Evolutionary conservation across 2,113 vertebrate species (phyloP).

Genomic region (Proterorhinus semilunaris): DNA sequence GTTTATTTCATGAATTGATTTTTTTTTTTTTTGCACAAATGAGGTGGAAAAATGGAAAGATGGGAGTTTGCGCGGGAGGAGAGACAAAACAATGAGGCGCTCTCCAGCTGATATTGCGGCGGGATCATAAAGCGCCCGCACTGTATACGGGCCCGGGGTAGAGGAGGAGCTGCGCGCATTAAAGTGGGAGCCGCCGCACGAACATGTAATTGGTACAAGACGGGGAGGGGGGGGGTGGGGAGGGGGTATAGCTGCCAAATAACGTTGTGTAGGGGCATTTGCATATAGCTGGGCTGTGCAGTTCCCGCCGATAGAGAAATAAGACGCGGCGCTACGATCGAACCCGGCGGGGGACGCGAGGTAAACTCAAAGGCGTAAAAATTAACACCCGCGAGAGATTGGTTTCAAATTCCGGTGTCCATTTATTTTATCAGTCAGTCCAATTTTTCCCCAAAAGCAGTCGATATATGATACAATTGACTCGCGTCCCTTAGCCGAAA

Average conservation of each 20-base stretch:
- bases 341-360: background rate
- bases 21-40: slow-evolving; percentile 56
- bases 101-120: slow-evolving; percentile 40
- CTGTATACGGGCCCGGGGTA: slow-evolving; percentile 6
- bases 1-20: slow-evolving; percentile 72
- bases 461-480: background rate
- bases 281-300: slow-evolving; percentile 9
- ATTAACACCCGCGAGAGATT: background rate
- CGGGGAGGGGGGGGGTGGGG: slow-evolving; percentile 28
- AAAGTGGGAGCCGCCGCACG: slow-evolving; percentile 41
- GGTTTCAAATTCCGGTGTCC: background rate
- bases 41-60: slow-evolving; percentile 69
- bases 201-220: slow-evolving; percentile 56
- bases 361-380: background rate
- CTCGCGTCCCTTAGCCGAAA: too few relatives aligned
- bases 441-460: too few relatives aligned
- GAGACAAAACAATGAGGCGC: slow-evolving; percentile 69
- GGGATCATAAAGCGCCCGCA: slow-evolving; percentile 51
- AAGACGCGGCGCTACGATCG: slow-evolving; percentile 1
- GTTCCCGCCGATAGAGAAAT: background rate
- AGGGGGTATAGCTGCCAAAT: slow-evolving; percentile 45
- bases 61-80: slow-evolving; percentile 51
- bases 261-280: slow-evolving; percentile 9
- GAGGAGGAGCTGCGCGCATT: slow-evolving; percentile 41
- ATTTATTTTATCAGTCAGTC: background rate